Percentiles rank a stretch among this genome's conserved stretches.
phyloP scores from a whole-genome alignment of 2,888 invertebrate species.

The Formica aserva region DNA sequence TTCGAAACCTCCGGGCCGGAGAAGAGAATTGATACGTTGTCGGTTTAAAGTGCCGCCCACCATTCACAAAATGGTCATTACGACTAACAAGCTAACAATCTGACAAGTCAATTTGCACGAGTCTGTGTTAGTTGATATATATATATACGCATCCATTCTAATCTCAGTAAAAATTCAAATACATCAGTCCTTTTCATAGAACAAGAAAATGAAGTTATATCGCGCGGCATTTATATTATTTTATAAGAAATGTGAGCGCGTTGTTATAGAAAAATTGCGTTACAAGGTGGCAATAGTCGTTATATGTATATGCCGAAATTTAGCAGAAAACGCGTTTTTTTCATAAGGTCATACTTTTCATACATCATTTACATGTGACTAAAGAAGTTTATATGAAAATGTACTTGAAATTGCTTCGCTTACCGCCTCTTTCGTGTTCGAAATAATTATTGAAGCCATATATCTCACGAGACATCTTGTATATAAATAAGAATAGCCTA shows the following conservation, averaged over 20 bases:
- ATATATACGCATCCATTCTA: background rate
- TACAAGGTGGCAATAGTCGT: background rate
- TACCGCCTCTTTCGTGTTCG: slow-evolving; percentile 2
- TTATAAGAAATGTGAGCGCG: background rate
- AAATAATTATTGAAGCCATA: slow-evolving; percentile 6
- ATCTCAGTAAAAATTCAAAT: background rate
- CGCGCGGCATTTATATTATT: background rate
- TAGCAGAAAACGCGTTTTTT: background rate
- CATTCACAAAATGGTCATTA: background rate
- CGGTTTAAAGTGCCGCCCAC: background rate
- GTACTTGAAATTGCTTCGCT: background rate
- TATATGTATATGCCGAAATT: background rate
- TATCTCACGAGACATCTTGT: slow-evolving; percentile 22
- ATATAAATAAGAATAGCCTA: slow-evolving; percentile 13
- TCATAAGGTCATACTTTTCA: background rate
- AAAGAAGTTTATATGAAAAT: slow-evolving; percentile 1
- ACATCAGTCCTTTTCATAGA: background rate
- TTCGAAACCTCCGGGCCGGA: background rate
- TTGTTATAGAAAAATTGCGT: background rate
- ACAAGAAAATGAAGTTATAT: background rate
- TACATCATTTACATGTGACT: background rate
- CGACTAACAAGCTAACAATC: slow-evolving; percentile 15
- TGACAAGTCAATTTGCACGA: slow-evolving; percentile 6
- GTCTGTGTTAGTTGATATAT: background rate
- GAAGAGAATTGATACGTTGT: slow-evolving; percentile 17